Evolutionary conservation across 2,888 invertebrate genomes (phyloP).

Genomic region (Sarcophaga caerulescens): DNA sequence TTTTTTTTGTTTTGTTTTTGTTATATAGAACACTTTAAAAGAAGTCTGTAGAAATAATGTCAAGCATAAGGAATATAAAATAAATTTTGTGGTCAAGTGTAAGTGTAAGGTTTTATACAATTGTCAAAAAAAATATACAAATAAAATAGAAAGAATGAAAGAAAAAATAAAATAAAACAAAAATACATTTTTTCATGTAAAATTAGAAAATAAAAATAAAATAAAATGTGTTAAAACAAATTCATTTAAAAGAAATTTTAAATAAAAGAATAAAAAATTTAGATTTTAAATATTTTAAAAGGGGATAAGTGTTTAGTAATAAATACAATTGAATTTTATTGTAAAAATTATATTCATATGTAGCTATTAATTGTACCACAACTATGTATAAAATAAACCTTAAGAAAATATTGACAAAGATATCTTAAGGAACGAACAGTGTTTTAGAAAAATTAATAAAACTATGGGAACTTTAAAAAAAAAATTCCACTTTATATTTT

Average conservation of each 20-base stretch:
- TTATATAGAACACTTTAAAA: slow-evolving; percentile 25
- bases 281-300: slow-evolving; percentile 18
- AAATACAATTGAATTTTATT: slow-evolving; percentile 49
- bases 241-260: slow-evolving; percentile 53
- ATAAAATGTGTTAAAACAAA: slow-evolving; percentile 57
- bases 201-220: slow-evolving; percentile 30
- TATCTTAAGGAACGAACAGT: not conserved
- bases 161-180: slow-evolving; percentile 47
- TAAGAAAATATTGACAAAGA: not conserved
- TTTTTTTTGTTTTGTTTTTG: slow-evolving; percentile 25
- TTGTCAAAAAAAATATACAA: slow-evolving; percentile 36
- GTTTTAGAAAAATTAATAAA: no score
- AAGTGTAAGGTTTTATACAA: slow-evolving; percentile 26
- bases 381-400: not conserved
- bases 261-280: not conserved
- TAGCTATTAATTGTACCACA: not conserved
- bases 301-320: slow-evolving; percentile 34
- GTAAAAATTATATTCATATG: not conserved
- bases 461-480: no score
- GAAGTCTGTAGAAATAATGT: slow-evolving; percentile 16
- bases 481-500: no score
- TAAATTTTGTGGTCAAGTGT: slow-evolving; percentile 40
- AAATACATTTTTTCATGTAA: slow-evolving; percentile 59
- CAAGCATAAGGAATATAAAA: slow-evolving; percentile 20
- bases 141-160: slow-evolving; percentile 19